Base-by-base conservation (phyloP, 2,888 invertebrate species). In the Aethes cnicana region DNA sequence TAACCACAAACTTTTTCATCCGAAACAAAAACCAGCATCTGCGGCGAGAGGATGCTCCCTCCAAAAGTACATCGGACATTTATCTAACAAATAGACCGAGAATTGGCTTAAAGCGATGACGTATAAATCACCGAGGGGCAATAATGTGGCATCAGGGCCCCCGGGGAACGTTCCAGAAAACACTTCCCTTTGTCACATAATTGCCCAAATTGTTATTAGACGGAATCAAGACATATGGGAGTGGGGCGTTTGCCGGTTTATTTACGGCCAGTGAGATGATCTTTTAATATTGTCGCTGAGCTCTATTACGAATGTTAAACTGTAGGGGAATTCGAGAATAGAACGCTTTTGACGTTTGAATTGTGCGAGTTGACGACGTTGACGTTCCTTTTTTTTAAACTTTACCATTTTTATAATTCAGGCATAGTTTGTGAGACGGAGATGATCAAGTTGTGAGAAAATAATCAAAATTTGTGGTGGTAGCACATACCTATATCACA, bases 121-220 rank as follows among this genome's bases (percentile, higher is more conserved):
- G 62, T 73, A 86, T 88, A 88, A 88, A 88, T 88, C 89, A 88
- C 85, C 57, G 61, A 57, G 60, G 69, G 69, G 84, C 84, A 89
- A 89, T 89, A 88, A 87, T 83, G 88, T 76, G 82, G 83, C 75
- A 70, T 67, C 57, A 56, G 54, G 59, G 69, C 80, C 86, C 77
- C 77, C 36, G 75, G 84, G 77, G 75, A 81, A 83, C 77, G 80
- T 72, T 74, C 57, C 66, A 76, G 79, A 77, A 74, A 82, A 84
- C 84, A 82, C 83, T 83, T 87, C 84, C 88, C 80, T 84, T 81
- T 84, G 87, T 87, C 86, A 86, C 84, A 83, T 88, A 87, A 87
- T 88, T 84, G 84, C 81, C 81, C 74, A 84, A 89, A 89, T 87
- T 87, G 89, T 88, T 89, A 89, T 89, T 89, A 88, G 84, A 78